Base-by-base conservation (phyloP, 2,113 vertebrate genomes). In the Apaloderma vittatum region DNA sequence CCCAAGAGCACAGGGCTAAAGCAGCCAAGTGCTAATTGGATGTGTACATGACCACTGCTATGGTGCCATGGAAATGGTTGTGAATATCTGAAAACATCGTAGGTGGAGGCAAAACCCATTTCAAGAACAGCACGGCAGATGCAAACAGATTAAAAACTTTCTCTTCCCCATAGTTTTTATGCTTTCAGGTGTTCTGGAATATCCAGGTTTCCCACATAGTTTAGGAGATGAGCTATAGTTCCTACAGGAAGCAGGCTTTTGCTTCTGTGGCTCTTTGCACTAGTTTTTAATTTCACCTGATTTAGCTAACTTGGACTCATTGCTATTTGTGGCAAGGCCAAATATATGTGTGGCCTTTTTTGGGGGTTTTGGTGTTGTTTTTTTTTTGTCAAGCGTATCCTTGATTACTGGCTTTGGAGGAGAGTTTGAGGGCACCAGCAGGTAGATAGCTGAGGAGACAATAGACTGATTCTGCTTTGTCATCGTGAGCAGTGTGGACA, bases 381-480 rank as follows among this genome's bases (percentile, higher is more conserved):
- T 52, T 80, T 75, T 59, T 72, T 54, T 63, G 18, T 8, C 7
- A 37, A 49, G 43, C 49, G 3, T 40, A 78, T 70, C 82, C 78
- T 95, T 90, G 62, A 86, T 90, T 75, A 29, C 15, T 81, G 80
- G 10, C 70, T 89, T 74, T 94, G 74, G 87, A 92, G 95, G 77
- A 65, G 70, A 87, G 45, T 67, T 30, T 0, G 16, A 95, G 85
- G 85, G 49, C 81, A 94, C 66, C 81, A 93, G 71, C 62, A 58
- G 58, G 72, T 54, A 45, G 73, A n/a, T 46, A 66, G 77, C 85
- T 81, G 70, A 92, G 73, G 63, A 89, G 71, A 92, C 71, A 90
- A 54, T 62, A 73, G 78, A 40, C 54, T 45, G 82, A 94, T 92
- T 96, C 57, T 95, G 94, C 94, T 96, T 93, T 94, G 90, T 95